Evolutionary conservation across 2,888 invertebrate genomes (phyloP), one percentile per base, ranked within the genome.

Genomic region (Nomada goodeniana): DNA sequence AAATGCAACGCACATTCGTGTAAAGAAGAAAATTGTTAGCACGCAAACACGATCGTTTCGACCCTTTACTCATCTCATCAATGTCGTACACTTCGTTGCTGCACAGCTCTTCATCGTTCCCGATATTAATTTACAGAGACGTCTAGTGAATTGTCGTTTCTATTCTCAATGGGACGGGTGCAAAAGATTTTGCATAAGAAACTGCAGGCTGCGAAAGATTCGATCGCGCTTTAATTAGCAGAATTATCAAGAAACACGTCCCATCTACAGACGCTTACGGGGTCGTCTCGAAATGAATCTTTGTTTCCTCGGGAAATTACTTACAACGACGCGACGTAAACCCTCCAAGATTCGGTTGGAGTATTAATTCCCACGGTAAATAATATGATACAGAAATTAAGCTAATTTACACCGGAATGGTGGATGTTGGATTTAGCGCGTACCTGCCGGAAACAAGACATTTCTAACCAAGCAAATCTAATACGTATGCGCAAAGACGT

Each of bases 161-260:
- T 18, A 11, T 13, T 9, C 36, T 7, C 13, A 23, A 29, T 15
- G 47, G 10, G 53, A 36, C 47, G 50, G 47, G 26, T 67, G 47
- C n/a, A 69, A 29, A 72, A 20, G 50, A 42, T 11, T 53, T 18
- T 18, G 5, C 13, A 44, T n/a, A 50, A 61, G 71, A 65, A 50
- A 18, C 11, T 42, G 4, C 29, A 26, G n/a, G 18, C 3, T 42
- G 0, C 13, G 7, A 18, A 23, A 15, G 26, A 44, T 47, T 7
- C 52, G 15, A 72, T 63, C n/a, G 20, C 5, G n/a, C 13, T 59
- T 63, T 73, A 80, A 78, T 80, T 80, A 80, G 57, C 68, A 52
- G 52, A 73, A 68, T 73, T 80, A 47, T 59, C 68, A 53, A 26
- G 44, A 80, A 80, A 80, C 80, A 79, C 80, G 80, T 53, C 70